A percentile compares a stretch with the other conserved stretches of the same genome.
These are phyloP conservation scores for Gari tellinella DNA, from an alignment of 2,888 invertebrate species.

Conservation along the genomic window DNA sequence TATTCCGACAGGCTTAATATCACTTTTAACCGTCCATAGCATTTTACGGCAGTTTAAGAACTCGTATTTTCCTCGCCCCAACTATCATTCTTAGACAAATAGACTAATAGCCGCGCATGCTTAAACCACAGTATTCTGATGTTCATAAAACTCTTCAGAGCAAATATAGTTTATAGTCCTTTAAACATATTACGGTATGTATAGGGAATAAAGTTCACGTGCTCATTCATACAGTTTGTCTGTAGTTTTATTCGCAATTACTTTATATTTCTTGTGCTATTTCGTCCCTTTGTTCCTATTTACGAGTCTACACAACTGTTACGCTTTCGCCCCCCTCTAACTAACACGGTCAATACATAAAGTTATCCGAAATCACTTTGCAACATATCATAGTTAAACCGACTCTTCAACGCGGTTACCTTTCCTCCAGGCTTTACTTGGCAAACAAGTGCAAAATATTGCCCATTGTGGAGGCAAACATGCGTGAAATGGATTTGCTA, in stretches of 20 bases:
- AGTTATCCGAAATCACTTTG: no score
- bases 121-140: conserved; percentile 36
- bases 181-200: conserved; percentile 53
- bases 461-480: conserved; percentile 19
- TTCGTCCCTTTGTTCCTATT: conserved; percentile 36
- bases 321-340: conserved; percentile 15
- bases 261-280: conserved; percentile 32
- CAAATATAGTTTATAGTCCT: conserved; percentile 52
- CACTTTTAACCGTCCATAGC: conserved; percentile 60
- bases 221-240: conserved; percentile 49
- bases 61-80: conserved; percentile 53
- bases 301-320: conserved; percentile 47
- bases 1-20: conserved; percentile 58
- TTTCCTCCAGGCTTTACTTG: conserved; percentile 4
- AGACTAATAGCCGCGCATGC: conserved; percentile 57
- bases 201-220: conserved; percentile 60
- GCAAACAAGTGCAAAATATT: conserved; percentile 26
- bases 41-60: conserved; percentile 61
- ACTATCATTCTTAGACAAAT: conserved; percentile 57
- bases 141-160: conserved; percentile 58
- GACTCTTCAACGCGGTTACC: no score
- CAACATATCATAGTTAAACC: no score
- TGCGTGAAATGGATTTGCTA: conserved; percentile 36
- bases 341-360: conserved; percentile 4
- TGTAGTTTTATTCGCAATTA: conserved; percentile 39